These are phyloP conservation scores for Theretra japonica DNA, from an alignment of 2,888 invertebrate species.

Conservation along the genomic window DNA sequence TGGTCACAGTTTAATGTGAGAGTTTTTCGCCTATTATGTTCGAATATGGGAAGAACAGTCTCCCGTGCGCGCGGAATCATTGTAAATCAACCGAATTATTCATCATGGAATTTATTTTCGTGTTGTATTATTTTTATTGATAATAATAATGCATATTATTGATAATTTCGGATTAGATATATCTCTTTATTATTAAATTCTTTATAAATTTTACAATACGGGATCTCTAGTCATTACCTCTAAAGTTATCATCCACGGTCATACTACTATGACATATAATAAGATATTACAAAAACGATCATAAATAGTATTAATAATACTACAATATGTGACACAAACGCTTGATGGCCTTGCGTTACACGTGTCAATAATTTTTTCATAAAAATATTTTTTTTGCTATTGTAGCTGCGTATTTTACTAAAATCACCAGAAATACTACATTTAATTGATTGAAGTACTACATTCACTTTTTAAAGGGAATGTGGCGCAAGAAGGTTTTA, in stretches of 20 bases:
- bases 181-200: too few species aligned
- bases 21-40: constrained; percentile 68
- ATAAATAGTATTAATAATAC: not conserved
- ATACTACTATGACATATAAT: not conserved
- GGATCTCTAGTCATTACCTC: too few species aligned
- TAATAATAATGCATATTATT: not conserved
- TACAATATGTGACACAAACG: not conserved
- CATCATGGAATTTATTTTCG: not conserved
- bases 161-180: not conserved
- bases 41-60: constrained; percentile 69
- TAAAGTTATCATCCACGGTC: too few species aligned
- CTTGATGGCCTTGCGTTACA: not conserved
- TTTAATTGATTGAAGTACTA: too few species aligned
- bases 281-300: not conserved
- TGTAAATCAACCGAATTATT: constrained; percentile 56
- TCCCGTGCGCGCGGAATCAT: constrained; percentile 57
- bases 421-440: too few species aligned
- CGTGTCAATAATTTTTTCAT: constrained; percentile 5
- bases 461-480: too few species aligned
- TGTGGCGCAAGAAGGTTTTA: too few species aligned
- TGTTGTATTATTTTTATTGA: not conserved
- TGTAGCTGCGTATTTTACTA: too few species aligned
- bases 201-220: too few species aligned
- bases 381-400: not conserved
- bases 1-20: constrained; percentile 75